These are phyloP conservation scores for Penaeus indicus DNA, from an alignment of 1,140 invertebrate genomes.

Conservation along the genomic window DNA sequence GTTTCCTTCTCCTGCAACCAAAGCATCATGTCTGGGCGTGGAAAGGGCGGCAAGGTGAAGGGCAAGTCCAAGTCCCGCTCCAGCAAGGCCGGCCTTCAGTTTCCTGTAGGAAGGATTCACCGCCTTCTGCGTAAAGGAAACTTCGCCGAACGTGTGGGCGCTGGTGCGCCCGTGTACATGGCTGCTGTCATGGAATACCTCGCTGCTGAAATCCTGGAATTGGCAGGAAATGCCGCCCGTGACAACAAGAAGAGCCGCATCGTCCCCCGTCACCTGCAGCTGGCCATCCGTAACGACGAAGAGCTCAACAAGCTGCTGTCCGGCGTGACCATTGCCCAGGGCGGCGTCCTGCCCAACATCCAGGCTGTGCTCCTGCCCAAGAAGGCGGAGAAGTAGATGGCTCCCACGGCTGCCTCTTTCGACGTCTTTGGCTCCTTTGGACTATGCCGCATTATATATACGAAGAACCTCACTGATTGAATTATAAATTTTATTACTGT, in stretches of 20 bases:
- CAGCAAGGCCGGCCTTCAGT: conserved; percentile 77
- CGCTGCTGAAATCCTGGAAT: conserved; percentile 78
- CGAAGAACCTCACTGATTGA: no score
- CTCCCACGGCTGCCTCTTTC: no score
- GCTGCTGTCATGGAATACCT: conserved; percentile 76
- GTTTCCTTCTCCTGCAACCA: conserved; percentile 68
- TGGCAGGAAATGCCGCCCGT: conserved; percentile 67
- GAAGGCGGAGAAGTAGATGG: conserved; percentile 70
- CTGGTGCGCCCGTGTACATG: conserved; percentile 80
- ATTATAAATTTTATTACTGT: no score
- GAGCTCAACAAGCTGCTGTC: conserved; percentile 83
- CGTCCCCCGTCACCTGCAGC: conserved; percentile 83
- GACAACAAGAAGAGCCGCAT: conserved; percentile 73
- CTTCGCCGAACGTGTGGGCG: conserved; percentile 80
- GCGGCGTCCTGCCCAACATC: conserved; percentile 86
- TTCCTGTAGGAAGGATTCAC: conserved; percentile 81
- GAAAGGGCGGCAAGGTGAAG: conserved; percentile 74
- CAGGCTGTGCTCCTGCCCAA: conserved; percentile 80
- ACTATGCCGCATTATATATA: no score
- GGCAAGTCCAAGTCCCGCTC: conserved; percentile 75
- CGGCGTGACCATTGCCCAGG: conserved; percentile 85
- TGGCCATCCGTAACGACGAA: conserved; percentile 88
- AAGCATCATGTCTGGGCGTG: conserved; percentile 74
- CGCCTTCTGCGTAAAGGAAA: conserved; percentile 80
- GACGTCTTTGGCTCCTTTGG: no score